These are phyloP conservation scores for Hippoglossus stenolepis DNA, from an alignment of 2,113 vertebrate genomes.

Conservation along the genomic window DNA sequence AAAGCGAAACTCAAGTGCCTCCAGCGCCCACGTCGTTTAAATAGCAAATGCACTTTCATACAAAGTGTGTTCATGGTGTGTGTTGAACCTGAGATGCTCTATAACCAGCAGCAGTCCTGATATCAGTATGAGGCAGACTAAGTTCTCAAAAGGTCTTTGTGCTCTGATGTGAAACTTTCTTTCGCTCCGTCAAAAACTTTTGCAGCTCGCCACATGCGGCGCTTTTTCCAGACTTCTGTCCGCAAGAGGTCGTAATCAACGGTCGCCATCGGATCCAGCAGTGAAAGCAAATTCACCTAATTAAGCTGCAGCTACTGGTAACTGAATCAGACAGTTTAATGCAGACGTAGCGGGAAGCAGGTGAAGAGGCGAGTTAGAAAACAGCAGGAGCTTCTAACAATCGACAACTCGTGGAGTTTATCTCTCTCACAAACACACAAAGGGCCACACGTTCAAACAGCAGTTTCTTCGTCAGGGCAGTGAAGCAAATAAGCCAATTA, in stretches of 20 bases:
- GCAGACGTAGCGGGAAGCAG: slow-evolving; percentile 32
- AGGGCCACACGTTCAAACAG: background rate
- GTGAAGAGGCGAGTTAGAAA: slow-evolving; percentile 42
- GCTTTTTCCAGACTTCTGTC: background rate
- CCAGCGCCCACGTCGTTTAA: too few relatives aligned
- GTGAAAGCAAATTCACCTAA: slow-evolving; percentile 47
- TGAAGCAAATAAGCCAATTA: slow-evolving; percentile 52
- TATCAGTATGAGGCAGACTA: background rate
- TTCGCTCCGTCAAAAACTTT: slow-evolving; percentile 10
- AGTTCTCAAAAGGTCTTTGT: too few relatives aligned
- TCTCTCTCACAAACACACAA: slow-evolving; percentile 3
- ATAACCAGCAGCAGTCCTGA: background rate
- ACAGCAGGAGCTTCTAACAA: slow-evolving; percentile 18
- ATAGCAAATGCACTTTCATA: too few relatives aligned
- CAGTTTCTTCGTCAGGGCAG: slow-evolving; percentile 13
- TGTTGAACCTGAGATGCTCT: slow-evolving; percentile 13
- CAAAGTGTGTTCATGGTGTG: background rate
- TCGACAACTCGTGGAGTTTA: slow-evolving; percentile 17
- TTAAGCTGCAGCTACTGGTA: slow-evolving; percentile 49
- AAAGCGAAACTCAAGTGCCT: too few relatives aligned
- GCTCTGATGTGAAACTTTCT: background rate
- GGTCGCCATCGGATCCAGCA: slow-evolving; percentile 27
- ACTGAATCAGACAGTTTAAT: slow-evolving; percentile 52
- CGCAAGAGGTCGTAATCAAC: slow-evolving; percentile 24
- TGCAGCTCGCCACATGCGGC: background rate